These are phyloP conservation scores for Periplaneta americana DNA, from an alignment of 1,140 invertebrate genomes.

Conservation along the genomic window DNA sequence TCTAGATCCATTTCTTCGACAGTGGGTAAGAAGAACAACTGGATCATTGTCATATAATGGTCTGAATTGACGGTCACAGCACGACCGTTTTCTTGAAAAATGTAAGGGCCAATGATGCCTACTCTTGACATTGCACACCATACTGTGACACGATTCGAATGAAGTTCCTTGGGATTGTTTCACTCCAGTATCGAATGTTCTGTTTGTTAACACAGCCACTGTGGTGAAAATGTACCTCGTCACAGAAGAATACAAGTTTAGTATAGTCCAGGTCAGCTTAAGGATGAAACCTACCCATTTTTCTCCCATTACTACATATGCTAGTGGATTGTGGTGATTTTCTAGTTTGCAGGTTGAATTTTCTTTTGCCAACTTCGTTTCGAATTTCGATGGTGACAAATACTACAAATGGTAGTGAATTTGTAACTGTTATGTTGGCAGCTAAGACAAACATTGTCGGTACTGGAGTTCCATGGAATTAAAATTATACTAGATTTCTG, in stretches of 20 bases:
- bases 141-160: slow-evolving; percentile 10
- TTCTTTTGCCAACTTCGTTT: no score
- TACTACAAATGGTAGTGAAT: no score
- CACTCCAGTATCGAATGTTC: slow-evolving; percentile 9
- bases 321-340: no score
- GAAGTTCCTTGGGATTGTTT: slow-evolving; percentile 10
- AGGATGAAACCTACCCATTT: no score
- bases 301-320: no score
- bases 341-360: no score
- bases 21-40: slow-evolving; percentile 18
- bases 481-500: no score
- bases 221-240: slow-evolving; percentile 6
- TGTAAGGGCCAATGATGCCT: slow-evolving; percentile 11
- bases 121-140: slow-evolving; percentile 8
- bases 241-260: slow-evolving; percentile 4
- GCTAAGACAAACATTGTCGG: no score
- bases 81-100: slow-evolving; percentile 7
- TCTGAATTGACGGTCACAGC: slow-evolving; percentile 7
- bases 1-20: background rate
- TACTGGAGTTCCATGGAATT: no score
- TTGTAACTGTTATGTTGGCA: no score
- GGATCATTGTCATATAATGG: slow-evolving; percentile 1
- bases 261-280: no score
- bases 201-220: slow-evolving; percentile 8
- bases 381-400: no score